Base-by-base conservation (phyloP, 2,113 vertebrate species). In the Ophiodon elongatus region DNA sequence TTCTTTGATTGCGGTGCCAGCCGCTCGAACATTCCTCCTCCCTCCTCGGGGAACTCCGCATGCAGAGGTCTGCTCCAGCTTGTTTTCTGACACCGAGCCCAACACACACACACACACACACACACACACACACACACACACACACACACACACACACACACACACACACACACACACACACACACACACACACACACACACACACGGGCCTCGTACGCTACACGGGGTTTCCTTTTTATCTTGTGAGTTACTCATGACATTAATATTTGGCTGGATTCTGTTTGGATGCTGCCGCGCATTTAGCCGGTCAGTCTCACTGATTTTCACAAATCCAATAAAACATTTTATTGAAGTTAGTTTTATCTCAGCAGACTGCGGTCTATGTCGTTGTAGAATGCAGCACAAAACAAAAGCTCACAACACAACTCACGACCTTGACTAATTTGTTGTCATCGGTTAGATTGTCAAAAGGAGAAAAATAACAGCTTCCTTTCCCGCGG, bases 11-110 rank as follows among this genome's bases (percentile, higher is more conserved):
- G 29, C 56, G 11, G 25, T 15, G 39, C n/a, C 41, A 69, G 19
- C 66, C 64, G 8, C n/a, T 50, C 66, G 23, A 31, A 45, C 27
- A 31, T 15, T 31, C 39, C 56, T 35, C 71, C 56, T 60, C 56
- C 50, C 67, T 50, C 13, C 33, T 37, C 45, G 13, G 45, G 31
- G 45, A 52, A 33, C 4, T 73, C 68, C 27, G 23, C 66, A 69
- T 52, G 67, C 67, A 71, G 41, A 63, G 29, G 57, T 74, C 29
- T 62, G 57, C 43, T 74, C 41, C 41, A 19, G 72, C 72, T 50
- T 19, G 41, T 19, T 35, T 23, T 74, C 27, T 17, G 39, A 74
- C 72, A 62, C 72, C 1, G 39, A 62, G 39, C 57, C 56, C 39
- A 15, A 74, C 57, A 45, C 57, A 33, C 21, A 23, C 50, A 47